Conservation (phyloP, 2,888 invertebrate genomes). For the Cryptocheilus praepositus region DNA sequence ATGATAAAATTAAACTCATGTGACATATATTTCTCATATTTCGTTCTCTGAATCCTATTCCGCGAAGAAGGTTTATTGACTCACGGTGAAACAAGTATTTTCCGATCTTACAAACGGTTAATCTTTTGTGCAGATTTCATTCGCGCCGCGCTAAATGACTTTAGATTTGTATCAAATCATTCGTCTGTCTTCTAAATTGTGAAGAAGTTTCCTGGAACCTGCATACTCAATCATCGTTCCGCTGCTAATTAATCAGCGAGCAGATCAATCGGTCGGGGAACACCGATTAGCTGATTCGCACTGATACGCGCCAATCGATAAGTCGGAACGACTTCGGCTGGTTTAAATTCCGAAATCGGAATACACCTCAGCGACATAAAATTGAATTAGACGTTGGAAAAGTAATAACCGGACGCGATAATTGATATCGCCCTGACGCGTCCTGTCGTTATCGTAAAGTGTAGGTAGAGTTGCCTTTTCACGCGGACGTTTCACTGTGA, state of each 20-base stretch:
- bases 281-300: neutral
- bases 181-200: neutral
- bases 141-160: too few relatives aligned
- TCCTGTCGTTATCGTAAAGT: conserved; percentile 49
- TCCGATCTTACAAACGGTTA: too few relatives aligned
- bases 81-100: too few relatives aligned
- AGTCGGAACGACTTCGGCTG: too few relatives aligned
- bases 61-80: too few relatives aligned
- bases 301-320: conserved; percentile 3
- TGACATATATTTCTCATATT: too few relatives aligned
- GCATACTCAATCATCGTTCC: neutral
- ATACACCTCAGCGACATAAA: neutral
- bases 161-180: neutral
- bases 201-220: neutral
- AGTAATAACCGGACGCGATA: conserved; percentile 58
- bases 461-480: conserved; percentile 46
- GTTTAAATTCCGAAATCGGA: too few relatives aligned
- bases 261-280: neutral
- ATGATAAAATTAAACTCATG: too few relatives aligned
- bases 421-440: conserved; percentile 56
- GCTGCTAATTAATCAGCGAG: conserved; percentile 5
- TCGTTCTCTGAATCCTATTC: too few relatives aligned
- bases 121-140: too few relatives aligned
- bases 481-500: conserved; percentile 23
- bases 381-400: conserved; percentile 2